phyloP scores from a whole-genome alignment of 1,140 invertebrate species.

The Drosophila eugracilis region DNA sequence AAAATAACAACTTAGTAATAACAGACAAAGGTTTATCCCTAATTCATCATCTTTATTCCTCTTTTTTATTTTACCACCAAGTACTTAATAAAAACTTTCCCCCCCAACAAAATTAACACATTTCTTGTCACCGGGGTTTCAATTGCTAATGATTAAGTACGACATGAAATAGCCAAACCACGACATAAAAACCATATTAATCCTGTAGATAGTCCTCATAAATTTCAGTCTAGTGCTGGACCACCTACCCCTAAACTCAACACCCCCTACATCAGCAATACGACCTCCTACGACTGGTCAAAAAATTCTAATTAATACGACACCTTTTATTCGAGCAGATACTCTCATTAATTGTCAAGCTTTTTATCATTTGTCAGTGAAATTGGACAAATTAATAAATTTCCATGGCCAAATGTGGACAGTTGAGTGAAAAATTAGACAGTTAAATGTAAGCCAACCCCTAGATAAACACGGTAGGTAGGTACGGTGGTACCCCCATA shows the following conservation, averaged over 20 bases:
- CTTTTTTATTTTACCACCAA: neutral
- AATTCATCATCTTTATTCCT: too few species aligned
- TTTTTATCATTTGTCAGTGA: conserved; percentile 80
- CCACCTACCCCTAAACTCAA: conserved; percentile 31
- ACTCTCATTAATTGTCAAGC: conserved; percentile 68
- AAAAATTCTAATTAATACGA: conserved; percentile 71
- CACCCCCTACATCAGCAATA: conserved; percentile 4
- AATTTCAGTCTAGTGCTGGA: conserved; percentile 14
- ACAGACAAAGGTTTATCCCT: too few species aligned
- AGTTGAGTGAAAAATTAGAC: conserved; percentile 81
- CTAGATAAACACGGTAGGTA: conserved; percentile 34
- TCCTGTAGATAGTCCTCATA: conserved; percentile 6
- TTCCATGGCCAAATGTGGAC: conserved; percentile 72
- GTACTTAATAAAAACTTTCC: neutral
- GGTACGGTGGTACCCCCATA: conserved; percentile 66
- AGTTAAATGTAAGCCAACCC: conserved; percentile 46
- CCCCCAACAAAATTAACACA: conserved; percentile 38
- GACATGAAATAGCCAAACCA: conserved; percentile 33
- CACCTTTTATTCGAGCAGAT: conserved; percentile 53
- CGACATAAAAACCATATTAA: conserved; percentile 27
- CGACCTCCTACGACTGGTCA: conserved; percentile 35
- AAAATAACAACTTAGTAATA: too few species aligned
- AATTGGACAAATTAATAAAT: conserved; percentile 82
- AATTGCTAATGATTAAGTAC: conserved; percentile 35
- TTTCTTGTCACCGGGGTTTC: conserved; percentile 16